Percentiles rank a stretch among this genome's conserved stretches.
Evolutionary conservation across 2,113 vertebrate genomes (phyloP).

Genomic region (Tinamus guttatus): DNA sequence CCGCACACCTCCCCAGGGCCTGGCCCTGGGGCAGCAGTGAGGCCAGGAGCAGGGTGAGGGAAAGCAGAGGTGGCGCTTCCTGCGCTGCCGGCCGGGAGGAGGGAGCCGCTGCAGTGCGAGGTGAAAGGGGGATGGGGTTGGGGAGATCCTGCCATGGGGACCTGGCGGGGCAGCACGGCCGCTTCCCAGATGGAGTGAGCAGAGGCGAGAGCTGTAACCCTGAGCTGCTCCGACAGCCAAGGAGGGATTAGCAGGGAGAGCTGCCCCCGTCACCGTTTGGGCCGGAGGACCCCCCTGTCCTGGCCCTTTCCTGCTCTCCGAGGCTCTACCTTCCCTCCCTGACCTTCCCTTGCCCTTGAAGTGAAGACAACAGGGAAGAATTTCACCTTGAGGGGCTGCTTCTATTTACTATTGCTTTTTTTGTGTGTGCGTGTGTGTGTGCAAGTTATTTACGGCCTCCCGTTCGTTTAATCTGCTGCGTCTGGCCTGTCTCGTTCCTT

Average conservation of each 20-base stretch:
- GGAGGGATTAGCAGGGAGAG: background rate
- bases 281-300: background rate
- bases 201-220: rapidly evolving
- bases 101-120: background rate
- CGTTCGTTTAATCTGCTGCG: background rate
- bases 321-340: background rate
- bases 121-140: background rate
- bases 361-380: background rate
- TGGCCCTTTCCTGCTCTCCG: background rate
- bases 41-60: background rate
- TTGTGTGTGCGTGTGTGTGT: background rate
- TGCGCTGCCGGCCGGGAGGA: background rate
- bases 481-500: background rate
- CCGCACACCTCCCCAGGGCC: background rate
- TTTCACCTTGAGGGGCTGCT: background rate
- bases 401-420: constrained; percentile 1
- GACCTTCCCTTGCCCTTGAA: background rate
- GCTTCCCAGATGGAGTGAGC: background rate
- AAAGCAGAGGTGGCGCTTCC: constrained; percentile 65
- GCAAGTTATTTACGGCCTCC: background rate
- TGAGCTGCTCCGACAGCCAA: background rate
- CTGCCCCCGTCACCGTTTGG: background rate
- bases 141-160: background rate
- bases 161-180: background rate
- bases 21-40: background rate